Percentiles rank a stretch among this genome's conserved stretches.
Evolutionary conservation across 2,888 invertebrate genomes (phyloP).

Genomic region (Cynaeus angustus): DNA sequence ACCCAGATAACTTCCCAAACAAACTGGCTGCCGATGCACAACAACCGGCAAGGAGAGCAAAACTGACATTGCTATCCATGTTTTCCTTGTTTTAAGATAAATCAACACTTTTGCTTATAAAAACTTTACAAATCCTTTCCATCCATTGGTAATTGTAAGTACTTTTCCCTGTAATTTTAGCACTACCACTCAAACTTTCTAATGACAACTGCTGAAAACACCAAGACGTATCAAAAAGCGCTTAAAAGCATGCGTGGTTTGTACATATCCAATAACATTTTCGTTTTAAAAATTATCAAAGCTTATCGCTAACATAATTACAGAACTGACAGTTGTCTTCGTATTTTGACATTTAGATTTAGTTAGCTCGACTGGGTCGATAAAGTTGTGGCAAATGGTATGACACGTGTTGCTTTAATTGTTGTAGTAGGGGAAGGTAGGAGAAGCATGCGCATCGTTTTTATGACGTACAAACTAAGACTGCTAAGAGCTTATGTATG

Average conservation of each 20-base stretch:
- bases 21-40: slow-evolving; percentile 79
- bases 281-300: not conserved
- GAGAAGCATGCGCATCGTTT: too few species aligned
- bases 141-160: not conserved
- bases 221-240: not conserved
- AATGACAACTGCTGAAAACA: not conserved
- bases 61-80: slow-evolving; percentile 52
- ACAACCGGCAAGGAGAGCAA: slow-evolving; percentile 76
- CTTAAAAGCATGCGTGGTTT: not conserved
- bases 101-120: not conserved
- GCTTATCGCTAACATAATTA: slow-evolving; percentile 21
- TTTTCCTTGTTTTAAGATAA: slow-evolving; percentile 15
- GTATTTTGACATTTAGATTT: slow-evolving; percentile 39
- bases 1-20: slow-evolving; percentile 79
- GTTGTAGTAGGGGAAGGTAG: not conserved
- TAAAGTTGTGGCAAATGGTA: slow-evolving; percentile 26
- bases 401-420: slow-evolving; percentile 14
- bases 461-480: too few species aligned
- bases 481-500: too few species aligned
- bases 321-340: slow-evolving; percentile 13
- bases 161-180: not conserved
- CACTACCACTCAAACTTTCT: not conserved
- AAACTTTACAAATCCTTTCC: not conserved
- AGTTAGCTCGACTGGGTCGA: slow-evolving; percentile 26
- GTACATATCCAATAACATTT: not conserved